These are phyloP conservation scores for Eulemur rubriventer DNA, from an alignment of 2,797 vertebrate species.

Conservation along the genomic window DNA sequence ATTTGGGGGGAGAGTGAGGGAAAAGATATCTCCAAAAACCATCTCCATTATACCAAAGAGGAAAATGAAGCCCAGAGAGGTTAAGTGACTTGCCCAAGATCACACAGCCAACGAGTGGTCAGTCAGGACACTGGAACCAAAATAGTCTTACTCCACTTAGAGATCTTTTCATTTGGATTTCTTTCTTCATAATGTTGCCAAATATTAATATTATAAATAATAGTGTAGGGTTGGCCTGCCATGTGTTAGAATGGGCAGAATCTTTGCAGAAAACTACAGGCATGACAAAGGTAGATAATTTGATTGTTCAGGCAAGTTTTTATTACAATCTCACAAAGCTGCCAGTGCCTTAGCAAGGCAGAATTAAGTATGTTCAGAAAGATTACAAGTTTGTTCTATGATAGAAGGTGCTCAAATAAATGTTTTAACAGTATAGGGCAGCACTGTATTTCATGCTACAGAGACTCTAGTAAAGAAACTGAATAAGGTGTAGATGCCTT, in stretches of 20 bases:
- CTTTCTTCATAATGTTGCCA: background rate
- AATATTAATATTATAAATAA: background rate
- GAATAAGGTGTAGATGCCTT: background rate
- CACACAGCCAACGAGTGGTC: background rate
- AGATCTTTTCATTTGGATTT: background rate
- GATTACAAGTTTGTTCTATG: background rate
- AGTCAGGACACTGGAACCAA: background rate
- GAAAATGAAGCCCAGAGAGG: background rate
- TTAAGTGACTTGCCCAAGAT: background rate
- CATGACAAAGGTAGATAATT: background rate
- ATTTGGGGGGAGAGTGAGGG: background rate
- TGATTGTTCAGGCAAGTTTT: background rate
- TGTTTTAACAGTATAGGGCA: background rate
- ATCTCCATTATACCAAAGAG: background rate
- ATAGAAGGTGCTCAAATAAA: background rate
- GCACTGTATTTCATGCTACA: background rate
- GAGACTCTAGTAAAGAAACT: background rate
- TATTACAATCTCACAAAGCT: background rate
- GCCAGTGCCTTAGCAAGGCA: background rate
- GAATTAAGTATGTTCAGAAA: background rate
- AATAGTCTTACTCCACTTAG: background rate
- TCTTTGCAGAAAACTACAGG: background rate
- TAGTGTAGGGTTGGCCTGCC: background rate
- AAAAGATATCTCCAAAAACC: background rate
- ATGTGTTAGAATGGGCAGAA: background rate